Conservation (phyloP, 2,113 vertebrate genomes). For the Centropus unirufus region DNA sequence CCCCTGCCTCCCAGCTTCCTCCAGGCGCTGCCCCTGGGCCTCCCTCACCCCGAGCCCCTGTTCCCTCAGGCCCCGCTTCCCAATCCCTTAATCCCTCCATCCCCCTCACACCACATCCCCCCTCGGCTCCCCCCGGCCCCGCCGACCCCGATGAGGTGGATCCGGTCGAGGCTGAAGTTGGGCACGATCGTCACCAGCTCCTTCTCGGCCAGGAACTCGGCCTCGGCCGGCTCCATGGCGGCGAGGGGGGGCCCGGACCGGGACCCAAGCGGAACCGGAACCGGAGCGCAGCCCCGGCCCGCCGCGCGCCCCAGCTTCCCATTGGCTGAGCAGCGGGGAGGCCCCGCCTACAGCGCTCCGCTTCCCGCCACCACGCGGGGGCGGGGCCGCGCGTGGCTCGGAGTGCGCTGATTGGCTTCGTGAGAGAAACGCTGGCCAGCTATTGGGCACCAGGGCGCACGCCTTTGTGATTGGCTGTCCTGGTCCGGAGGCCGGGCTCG, state of each 20-base stretch:
- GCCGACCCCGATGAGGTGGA: slow-evolving; percentile 93
- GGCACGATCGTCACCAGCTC: slow-evolving; percentile 91
- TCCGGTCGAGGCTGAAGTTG: slow-evolving; percentile 93
- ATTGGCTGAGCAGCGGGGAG: not conserved
- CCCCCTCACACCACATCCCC: too few species aligned
- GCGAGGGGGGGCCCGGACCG: not conserved
- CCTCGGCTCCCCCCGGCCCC: not conserved
- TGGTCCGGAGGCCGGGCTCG: rapidly evolving
- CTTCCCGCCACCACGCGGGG: not conserved
- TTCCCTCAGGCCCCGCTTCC: too few species aligned
- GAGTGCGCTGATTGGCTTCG: not conserved
- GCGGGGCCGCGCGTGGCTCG: rapidly evolving
- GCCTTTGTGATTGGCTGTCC: not conserved
- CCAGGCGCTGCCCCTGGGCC: too few species aligned
- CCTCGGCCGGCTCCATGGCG: slow-evolving; percentile 88
- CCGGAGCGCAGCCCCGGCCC: not conserved
- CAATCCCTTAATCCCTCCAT: too few species aligned
- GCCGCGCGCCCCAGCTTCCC: not conserved
- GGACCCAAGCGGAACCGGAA: not conserved
- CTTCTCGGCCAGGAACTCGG: slow-evolving; percentile 94
- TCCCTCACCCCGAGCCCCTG: too few species aligned
- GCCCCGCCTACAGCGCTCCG: not conserved
- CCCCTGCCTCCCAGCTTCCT: too few species aligned
- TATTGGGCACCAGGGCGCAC: not conserved
- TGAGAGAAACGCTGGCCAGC: rapidly evolving